Percentiles rank a stretch among this genome's conserved stretches.
These are phyloP conservation scores for Acestrorhynchus altus DNA, from an alignment of 2,797 vertebrate species.

Conservation along the genomic window DNA sequence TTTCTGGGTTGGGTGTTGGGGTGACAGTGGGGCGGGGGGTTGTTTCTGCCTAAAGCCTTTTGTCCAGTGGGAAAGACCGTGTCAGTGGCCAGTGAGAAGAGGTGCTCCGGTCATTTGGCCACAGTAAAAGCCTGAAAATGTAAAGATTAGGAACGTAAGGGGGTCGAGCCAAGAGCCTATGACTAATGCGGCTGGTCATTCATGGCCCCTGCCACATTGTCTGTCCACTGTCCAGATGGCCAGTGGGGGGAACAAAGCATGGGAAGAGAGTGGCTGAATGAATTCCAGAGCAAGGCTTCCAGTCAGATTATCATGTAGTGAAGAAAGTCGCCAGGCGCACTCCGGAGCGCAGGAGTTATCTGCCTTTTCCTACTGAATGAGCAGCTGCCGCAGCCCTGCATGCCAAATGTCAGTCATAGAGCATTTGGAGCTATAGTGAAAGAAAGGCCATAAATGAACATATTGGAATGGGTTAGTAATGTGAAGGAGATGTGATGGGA, in stretches of 20 bases:
- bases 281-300: slow-evolving; percentile 69
- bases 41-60: slow-evolving; percentile 74
- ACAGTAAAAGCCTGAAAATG: slow-evolving; percentile 69
- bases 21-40: slow-evolving; percentile 69
- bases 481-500: not conserved
- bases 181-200: slow-evolving; percentile 80
- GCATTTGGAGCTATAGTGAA: slow-evolving; percentile 2
- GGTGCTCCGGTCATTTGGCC: slow-evolving; percentile 70
- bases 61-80: slow-evolving; percentile 78
- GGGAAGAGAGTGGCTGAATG: slow-evolving; percentile 64
- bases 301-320: slow-evolving; percentile 53
- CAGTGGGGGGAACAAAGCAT: slow-evolving; percentile 79
- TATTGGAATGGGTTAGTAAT: not conserved
- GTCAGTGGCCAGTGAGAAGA: slow-evolving; percentile 71
- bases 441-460: slow-evolving; percentile 11
- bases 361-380: slow-evolving; percentile 11
- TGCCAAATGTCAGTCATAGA: slow-evolving; percentile 8
- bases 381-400: not conserved
- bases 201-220: slow-evolving; percentile 74
- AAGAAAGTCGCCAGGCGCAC: slow-evolving; percentile 21
- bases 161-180: slow-evolving; percentile 81
- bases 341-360: slow-evolving; percentile 8
- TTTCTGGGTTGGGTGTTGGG: slow-evolving; percentile 47
- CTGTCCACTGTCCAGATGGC: slow-evolving; percentile 85
- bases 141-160: slow-evolving; percentile 71